These are phyloP conservation scores for Abrostola tripartita DNA, from an alignment of 2,888 invertebrate species.

Conservation along the genomic window DNA sequence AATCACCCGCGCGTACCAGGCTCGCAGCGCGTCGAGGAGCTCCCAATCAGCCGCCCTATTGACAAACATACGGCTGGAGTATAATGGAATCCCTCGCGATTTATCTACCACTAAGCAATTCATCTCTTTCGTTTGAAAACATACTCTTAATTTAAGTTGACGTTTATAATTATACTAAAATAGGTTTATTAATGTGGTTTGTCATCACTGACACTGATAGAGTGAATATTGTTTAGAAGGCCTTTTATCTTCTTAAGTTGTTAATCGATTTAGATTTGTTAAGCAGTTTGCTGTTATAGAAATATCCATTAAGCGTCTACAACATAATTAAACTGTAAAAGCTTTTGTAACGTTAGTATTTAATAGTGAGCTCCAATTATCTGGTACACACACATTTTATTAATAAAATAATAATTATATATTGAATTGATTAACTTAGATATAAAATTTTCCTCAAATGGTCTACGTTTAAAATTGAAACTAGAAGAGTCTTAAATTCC, in stretches of 20 bases:
- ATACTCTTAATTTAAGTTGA: slow-evolving; percentile 64
- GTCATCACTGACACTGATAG: slow-evolving; percentile 32
- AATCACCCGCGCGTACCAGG: slow-evolving; percentile 74
- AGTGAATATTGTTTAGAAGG: slow-evolving; percentile 26
- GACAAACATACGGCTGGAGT: slow-evolving; percentile 83
- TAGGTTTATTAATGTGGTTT: slow-evolving; percentile 37
- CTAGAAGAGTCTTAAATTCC: too few species aligned
- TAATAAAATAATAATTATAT: neutral
- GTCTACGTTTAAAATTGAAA: too few species aligned
- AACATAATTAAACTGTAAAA: too few species aligned
- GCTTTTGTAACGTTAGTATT: too few species aligned
- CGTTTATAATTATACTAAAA: slow-evolving; percentile 36
- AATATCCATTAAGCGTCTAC: neutral
- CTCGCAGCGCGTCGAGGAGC: slow-evolving; percentile 76
- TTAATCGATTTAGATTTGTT: slow-evolving; percentile 26
- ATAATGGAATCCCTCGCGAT: slow-evolving; percentile 81
- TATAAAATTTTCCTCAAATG: neutral
- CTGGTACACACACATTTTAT: neutral
- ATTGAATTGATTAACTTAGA: neutral
- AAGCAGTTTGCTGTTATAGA: slow-evolving; percentile 18
- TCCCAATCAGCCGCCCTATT: slow-evolving; percentile 84
- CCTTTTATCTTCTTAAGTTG: slow-evolving; percentile 15
- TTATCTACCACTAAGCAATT: slow-evolving; percentile 67
- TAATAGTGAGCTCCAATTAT: neutral
- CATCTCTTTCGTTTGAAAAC: slow-evolving; percentile 65